A percentile compares a stretch with the other conserved stretches of the same genome.
phyloP scores from a whole-genome alignment of 1,140 invertebrate species.

The Drosophila nigrodunni region DNA sequence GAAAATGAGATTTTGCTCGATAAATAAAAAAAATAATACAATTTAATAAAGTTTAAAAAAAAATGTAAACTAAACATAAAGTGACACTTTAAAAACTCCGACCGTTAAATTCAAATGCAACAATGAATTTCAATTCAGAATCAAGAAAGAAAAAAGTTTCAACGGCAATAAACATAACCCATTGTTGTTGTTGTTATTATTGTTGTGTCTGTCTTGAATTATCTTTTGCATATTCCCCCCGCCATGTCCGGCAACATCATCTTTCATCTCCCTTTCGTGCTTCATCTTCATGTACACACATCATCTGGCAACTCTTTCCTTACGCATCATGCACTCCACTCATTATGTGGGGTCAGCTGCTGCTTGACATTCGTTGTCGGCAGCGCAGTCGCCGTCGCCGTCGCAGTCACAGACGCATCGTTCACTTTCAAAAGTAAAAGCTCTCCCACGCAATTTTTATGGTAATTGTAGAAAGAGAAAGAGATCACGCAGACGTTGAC shows the following conservation, averaged over 20 bases:
- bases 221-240: slow-evolving; percentile 8
- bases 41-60: not conserved
- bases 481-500: slow-evolving; percentile 22
- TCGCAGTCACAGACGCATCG: slow-evolving; percentile 4
- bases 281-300: not conserved
- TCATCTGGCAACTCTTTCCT: slow-evolving; percentile 16
- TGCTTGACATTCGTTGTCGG: slow-evolving; percentile 1
- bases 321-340: slow-evolving; percentile 4
- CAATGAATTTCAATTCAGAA: slow-evolving; percentile 29
- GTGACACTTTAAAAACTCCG: no score
- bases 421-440: slow-evolving; percentile 54
- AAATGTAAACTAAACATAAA: not conserved
- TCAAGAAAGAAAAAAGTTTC: not conserved
- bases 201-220: slow-evolving; percentile 18
- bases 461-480: slow-evolving; percentile 26
- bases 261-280: not conserved
- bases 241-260: not conserved
- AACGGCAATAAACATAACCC: slow-evolving; percentile 1
- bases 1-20: not conserved
- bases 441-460: slow-evolving; percentile 45
- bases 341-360: slow-evolving; percentile 14
- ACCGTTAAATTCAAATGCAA: not conserved
- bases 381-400: not conserved
- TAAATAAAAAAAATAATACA: slow-evolving; percentile 1
- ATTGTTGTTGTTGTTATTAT: slow-evolving; percentile 17